phyloP scores from a whole-genome alignment of 2,888 invertebrate species.

The Norana najaformis region DNA sequence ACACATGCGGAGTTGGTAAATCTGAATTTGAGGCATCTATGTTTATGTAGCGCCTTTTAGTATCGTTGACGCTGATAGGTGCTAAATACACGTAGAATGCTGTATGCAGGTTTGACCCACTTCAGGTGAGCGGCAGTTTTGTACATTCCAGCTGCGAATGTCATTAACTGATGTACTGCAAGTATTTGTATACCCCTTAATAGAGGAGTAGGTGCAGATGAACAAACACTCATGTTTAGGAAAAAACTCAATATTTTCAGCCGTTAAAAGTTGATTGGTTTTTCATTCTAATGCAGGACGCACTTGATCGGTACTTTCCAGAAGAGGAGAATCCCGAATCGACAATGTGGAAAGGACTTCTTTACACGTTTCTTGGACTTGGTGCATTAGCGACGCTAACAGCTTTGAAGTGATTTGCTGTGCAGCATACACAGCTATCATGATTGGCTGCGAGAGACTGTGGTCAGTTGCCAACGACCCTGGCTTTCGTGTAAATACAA shows the following conservation, averaged over 20 bases:
- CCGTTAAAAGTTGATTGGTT: background rate
- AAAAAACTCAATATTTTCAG: background rate
- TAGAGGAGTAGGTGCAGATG: too few species aligned
- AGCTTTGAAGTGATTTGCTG: conserved; percentile 29
- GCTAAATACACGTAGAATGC: too few species aligned
- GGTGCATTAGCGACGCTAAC: conserved; percentile 55
- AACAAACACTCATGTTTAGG: background rate
- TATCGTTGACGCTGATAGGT: too few species aligned
- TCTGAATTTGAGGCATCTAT: too few species aligned
- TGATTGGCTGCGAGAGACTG: background rate
- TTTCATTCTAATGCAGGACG: conserved; percentile 50
- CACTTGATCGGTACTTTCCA: conserved; percentile 56
- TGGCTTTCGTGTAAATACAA: background rate
- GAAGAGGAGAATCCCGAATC: conserved; percentile 56
- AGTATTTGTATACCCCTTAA: too few species aligned
- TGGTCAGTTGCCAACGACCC: background rate
- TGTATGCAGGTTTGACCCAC: too few species aligned
- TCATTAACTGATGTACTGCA: too few species aligned
- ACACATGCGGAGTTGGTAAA: too few species aligned
- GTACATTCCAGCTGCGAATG: too few species aligned
- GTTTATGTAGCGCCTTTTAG: too few species aligned
- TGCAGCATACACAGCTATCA: background rate
- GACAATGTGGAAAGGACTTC: conserved; percentile 57
- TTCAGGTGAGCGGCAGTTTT: too few species aligned
- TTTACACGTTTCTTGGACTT: conserved; percentile 56